These are phyloP conservation scores for Parauchenoglanis ngamensis DNA, from an alignment of 2,797 vertebrate species.

Conservation along the genomic window DNA sequence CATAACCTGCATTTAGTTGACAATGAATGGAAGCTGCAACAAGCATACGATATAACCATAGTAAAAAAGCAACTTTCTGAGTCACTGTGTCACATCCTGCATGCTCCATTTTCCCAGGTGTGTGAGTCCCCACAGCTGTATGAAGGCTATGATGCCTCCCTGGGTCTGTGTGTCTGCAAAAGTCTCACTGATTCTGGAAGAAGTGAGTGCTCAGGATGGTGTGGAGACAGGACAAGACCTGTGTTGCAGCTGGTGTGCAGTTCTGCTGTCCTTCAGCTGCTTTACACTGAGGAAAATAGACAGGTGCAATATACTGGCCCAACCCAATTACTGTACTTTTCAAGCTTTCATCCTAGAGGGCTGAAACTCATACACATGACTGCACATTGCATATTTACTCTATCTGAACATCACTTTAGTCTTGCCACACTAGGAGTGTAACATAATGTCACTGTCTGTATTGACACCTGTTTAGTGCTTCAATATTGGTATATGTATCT, in stretches of 20 bases:
- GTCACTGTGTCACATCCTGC: neutral
- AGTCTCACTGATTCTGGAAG: conserved; percentile 62
- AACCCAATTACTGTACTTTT: neutral
- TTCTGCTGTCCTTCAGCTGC: conserved; percentile 68
- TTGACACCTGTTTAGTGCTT: neutral
- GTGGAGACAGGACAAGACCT: conserved; percentile 60
- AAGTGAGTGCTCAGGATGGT: conserved; percentile 69
- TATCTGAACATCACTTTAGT: neutral
- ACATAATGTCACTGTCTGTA: neutral
- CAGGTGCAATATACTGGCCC: conserved; percentile 61
- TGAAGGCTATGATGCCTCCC: conserved; percentile 76
- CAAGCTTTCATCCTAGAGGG: neutral
- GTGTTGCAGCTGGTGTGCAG: conserved; percentile 69
- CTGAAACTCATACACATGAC: neutral
- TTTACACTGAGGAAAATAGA: conserved; percentile 63
- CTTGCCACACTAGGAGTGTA: neutral
- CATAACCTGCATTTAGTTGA: conserved; percentile 61
- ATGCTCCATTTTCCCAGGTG: conserved; percentile 72
- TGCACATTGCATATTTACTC: neutral
- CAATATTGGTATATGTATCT: neutral
- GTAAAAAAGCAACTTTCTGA: neutral
- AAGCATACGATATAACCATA: neutral
- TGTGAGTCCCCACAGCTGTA: conserved; percentile 77
- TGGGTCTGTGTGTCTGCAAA: conserved; percentile 86
- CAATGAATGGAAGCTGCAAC: conserved; percentile 19